A percentile compares a stretch with the other conserved stretches of the same genome.
Evolutionary conservation across 2,888 invertebrate species (phyloP).

Genomic region (Tenthredo mesomela): DNA sequence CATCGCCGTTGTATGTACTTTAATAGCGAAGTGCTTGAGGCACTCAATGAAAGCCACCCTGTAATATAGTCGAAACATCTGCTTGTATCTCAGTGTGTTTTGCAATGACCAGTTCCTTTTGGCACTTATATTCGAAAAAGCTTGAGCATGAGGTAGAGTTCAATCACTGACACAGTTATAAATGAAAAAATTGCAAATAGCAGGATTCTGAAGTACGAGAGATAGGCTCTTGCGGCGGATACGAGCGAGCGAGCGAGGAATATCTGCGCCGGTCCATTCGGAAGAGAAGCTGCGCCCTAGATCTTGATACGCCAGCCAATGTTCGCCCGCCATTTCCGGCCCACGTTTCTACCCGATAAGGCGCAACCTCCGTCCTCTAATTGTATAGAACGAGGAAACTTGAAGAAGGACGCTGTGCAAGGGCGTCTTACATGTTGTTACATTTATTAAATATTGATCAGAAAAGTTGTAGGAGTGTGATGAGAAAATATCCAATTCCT

Average conservation of each 20-base stretch:
- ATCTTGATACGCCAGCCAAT: slow-evolving; percentile 40
- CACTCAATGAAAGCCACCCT: neutral
- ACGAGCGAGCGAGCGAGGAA: slow-evolving; percentile 30
- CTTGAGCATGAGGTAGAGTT: neutral
- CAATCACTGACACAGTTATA: neutral
- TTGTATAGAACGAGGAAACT: slow-evolving; percentile 40
- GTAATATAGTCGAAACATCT: neutral
- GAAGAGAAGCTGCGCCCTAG: slow-evolving; percentile 29
- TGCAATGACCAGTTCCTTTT: neutral
- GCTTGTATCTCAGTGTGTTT: neutral
- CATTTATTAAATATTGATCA: slow-evolving; percentile 26
- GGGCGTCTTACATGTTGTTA: neutral
- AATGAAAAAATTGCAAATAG: slow-evolving; percentile 1
- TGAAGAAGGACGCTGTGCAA: neutral
- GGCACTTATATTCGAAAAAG: neutral
- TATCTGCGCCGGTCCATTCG: slow-evolving; percentile 31
- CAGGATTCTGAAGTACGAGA: slow-evolving; percentile 17
- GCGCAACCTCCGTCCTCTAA: slow-evolving; percentile 22
- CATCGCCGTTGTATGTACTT: neutral
- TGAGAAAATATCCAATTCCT: neutral
- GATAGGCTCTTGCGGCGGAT: slow-evolving; percentile 39
- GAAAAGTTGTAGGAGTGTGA: neutral
- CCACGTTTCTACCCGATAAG: slow-evolving; percentile 63
- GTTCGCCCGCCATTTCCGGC: slow-evolving; percentile 54
- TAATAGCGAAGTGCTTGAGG: neutral